These are phyloP conservation scores for Dicyrtoma fusca DNA, from an alignment of 2,888 invertebrate genomes.

Conservation along the genomic window DNA sequence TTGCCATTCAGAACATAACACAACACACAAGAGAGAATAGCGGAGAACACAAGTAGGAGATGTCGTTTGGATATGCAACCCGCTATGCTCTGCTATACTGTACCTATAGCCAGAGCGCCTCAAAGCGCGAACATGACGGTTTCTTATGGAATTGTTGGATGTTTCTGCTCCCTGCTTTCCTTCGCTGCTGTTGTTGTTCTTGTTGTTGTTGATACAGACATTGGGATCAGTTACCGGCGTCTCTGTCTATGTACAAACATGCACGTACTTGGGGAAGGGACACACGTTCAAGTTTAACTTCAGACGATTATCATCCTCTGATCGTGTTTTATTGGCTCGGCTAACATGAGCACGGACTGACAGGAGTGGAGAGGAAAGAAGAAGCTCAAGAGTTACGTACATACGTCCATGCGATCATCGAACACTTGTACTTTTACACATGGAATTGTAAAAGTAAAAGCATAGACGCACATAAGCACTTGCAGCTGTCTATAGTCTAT, in stretches of 20 bases:
- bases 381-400: not conserved
- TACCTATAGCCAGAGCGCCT: too few relatives aligned
- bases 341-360: not conserved
- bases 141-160: too few relatives aligned
- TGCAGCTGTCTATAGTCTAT: too few relatives aligned
- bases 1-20: not conserved
- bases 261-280: not conserved
- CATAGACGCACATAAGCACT: too few relatives aligned
- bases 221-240: too few relatives aligned
- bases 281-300: conserved; percentile 15
- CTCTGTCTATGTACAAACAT: not conserved
- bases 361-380: conserved; percentile 17
- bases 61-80: too few relatives aligned
- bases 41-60: too few relatives aligned
- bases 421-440: too few relatives aligned
- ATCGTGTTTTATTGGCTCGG: conserved; percentile 29
- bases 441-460: too few relatives aligned
- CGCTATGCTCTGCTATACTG: not conserved
- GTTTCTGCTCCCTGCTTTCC: not conserved
- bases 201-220: not conserved
- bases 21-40: too few relatives aligned
- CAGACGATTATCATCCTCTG: conserved; percentile 24
- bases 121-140: too few relatives aligned
- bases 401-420: too few relatives aligned
- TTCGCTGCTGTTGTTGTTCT: not conserved